phyloP scores from a whole-genome alignment of 2,797 vertebrate species.

The Coregonus sp. region DNA sequence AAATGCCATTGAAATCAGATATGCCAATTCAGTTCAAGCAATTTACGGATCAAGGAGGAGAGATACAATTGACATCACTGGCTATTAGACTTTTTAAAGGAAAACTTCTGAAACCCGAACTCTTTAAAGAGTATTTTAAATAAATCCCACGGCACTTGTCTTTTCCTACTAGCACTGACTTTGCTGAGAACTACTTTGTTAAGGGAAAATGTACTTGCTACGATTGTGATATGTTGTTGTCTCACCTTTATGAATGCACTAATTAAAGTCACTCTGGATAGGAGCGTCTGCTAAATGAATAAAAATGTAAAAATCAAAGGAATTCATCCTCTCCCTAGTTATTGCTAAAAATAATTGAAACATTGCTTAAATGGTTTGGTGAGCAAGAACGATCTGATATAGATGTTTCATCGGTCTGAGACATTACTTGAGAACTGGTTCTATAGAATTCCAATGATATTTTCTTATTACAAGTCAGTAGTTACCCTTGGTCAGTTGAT shows the following conservation, averaged over 20 bases:
- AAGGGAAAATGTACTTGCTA: too few relatives aligned
- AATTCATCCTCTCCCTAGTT: not conserved
- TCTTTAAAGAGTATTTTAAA: too few relatives aligned
- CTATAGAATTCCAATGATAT: not conserved
- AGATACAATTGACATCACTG: not conserved
- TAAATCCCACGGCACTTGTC: too few relatives aligned
- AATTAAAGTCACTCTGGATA: too few relatives aligned
- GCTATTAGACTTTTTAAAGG: not conserved
- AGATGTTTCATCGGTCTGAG: too few relatives aligned
- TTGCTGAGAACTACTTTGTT: too few relatives aligned
- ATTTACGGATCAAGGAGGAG: conserved; percentile 18
- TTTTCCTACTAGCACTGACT: too few relatives aligned
- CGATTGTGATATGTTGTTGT: too few relatives aligned
- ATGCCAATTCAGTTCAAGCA: conserved; percentile 37
- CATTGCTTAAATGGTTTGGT: not conserved
- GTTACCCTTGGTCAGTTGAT: not conserved
- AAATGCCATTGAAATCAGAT: conserved; percentile 38
- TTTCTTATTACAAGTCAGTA: not conserved
- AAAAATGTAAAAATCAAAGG: not conserved
- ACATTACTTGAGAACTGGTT: not conserved
- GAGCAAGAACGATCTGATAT: not conserved
- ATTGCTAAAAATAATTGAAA: not conserved
- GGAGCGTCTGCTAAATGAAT: too few relatives aligned
- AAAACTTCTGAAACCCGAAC: too few relatives aligned
- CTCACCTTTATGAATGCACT: too few relatives aligned